Base-by-base conservation (phyloP, 1,140 invertebrate genomes). In the Batillaria attramentaria region DNA sequence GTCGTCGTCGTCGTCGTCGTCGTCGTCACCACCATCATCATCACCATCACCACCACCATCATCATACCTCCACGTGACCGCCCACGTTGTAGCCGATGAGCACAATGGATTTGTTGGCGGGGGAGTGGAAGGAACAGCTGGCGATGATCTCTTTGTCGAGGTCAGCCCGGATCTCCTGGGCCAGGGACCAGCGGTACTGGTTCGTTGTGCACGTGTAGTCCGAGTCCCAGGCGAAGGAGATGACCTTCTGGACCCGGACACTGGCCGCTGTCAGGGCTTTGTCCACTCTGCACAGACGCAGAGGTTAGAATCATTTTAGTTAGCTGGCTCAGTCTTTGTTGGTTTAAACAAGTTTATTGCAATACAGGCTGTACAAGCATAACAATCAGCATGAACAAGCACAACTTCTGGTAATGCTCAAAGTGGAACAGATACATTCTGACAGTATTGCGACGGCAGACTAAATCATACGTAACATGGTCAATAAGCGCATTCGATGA, bases 191-290 rank as follows among this genome's bases (percentile, higher is more conserved):
- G 0, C 69, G 79, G 18, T 82, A 77, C n/a, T 74, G 70, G 35
- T 79, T 74, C 3, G 85, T 85, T 5, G 50, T 83, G 72, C 87
- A 89, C 0, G 83, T 85, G 70, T 82, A 88, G 62, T 85, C 72
- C 2, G 87, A 80, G 78, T 89, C 86, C 84, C 86, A 89, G 16
- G 87, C 84, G 37, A 87, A 84, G 2, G 84, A 72, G 5, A 84
- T 80, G 10, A 87, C 80, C 66, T 88, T 88, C 50, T 86, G 84
- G 1, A 84, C 81, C 18, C 57, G 39, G 20, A 84, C 78, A 3
- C 86, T 85, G 6, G 82, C 84, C 10, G 72, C 81, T 18, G 83
- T 79, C 13, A 89, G 39, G 0, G 82, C 82, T 24, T 68, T 60
- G 73, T 89, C 88, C 33, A 88, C 57, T 62, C 88, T 81, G 57